Evolutionary conservation across 2,888 invertebrate species (phyloP).

Genomic region (Coelopa pilipes): DNA sequence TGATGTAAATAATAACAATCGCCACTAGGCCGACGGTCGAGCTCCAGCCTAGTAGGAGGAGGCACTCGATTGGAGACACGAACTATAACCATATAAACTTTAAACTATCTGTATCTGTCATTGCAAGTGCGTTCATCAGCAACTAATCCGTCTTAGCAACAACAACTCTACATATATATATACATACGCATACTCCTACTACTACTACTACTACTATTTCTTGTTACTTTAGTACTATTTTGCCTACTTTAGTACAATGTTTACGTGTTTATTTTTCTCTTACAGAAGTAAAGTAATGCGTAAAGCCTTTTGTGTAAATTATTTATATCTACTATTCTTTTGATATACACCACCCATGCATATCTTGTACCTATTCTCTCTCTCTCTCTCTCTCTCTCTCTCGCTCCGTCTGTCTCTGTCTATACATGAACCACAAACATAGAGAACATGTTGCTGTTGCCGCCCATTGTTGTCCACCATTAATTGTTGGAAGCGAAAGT

Average conservation of each 20-base stretch:
- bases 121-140: background rate
- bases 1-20: conserved; percentile 2
- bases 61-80: too few species aligned
- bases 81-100: too few species aligned
- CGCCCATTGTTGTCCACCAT: too few species aligned
- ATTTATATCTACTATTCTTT: background rate
- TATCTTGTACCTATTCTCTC: conserved; percentile 8
- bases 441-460: background rate
- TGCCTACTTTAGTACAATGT: conserved; percentile 16
- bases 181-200: too few species aligned
- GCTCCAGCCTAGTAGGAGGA: background rate
- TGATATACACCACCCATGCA: conserved; percentile 7
- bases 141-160: background rate
- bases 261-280: conserved; percentile 28
- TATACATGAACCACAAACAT: background rate
- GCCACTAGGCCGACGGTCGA: background rate
- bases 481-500: too few species aligned
- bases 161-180: too few species aligned
- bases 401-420: conserved; percentile 6
- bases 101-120: background rate
- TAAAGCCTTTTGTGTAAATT: conserved; percentile 27
- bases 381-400: conserved; percentile 18
- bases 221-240: conserved; percentile 22
- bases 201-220: background rate
- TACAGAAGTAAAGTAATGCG: conserved; percentile 25